Evolutionary conservation across 2,113 vertebrate species (phyloP).

Genomic region (Brienomyrus brachyistius): DNA sequence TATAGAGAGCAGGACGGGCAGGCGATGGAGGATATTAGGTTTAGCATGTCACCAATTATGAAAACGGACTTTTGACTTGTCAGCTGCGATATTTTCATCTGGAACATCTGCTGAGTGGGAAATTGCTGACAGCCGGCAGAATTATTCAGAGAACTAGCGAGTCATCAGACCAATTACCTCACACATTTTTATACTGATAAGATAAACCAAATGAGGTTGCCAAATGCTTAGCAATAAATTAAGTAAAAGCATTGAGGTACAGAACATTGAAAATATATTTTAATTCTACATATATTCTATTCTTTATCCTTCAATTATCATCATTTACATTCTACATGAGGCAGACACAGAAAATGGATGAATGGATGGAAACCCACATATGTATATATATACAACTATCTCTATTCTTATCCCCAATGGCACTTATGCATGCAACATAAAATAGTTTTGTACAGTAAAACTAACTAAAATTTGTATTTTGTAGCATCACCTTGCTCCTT

Average conservation of each 20-base stretch:
- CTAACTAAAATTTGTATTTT: background rate
- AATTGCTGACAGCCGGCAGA: background rate
- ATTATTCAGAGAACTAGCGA: background rate
- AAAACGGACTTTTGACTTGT: background rate
- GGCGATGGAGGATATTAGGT: background rate
- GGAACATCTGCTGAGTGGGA: background rate
- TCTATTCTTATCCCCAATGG: background rate
- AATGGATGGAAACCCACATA: background rate
- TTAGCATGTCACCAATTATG: constrained; percentile 1
- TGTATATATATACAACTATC: background rate
- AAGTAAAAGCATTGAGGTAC: background rate
- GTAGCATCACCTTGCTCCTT: background rate
- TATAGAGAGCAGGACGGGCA: too few species aligned
- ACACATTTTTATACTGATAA: background rate
- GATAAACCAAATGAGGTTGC: background rate
- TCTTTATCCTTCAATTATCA: background rate
- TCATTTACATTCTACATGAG: background rate
- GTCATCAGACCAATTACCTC: background rate
- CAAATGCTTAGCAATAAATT: background rate
- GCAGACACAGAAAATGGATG: background rate
- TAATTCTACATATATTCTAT: background rate
- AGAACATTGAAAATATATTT: background rate
- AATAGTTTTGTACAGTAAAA: background rate
- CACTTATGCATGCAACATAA: background rate
- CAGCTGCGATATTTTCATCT: constrained; percentile 4